Evolutionary conservation across 2,797 vertebrate species (phyloP).

Genomic region (Sarcoramphus papa): DNA sequence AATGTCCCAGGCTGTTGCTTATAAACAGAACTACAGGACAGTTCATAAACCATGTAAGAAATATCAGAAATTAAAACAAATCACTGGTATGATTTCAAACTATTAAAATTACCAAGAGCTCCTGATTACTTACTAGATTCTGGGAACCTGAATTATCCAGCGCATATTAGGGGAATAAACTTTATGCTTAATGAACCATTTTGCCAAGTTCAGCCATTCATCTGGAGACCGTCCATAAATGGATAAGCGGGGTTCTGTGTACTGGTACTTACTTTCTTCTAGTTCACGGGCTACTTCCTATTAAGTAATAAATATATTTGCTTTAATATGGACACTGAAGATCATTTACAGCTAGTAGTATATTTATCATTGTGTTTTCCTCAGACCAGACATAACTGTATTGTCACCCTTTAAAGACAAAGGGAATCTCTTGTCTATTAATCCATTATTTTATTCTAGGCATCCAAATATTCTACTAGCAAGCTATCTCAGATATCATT

Average conservation of each 20-base stretch:
- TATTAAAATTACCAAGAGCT: background rate
- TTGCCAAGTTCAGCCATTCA: slow-evolving; percentile 87
- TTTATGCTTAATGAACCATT: slow-evolving; percentile 94
- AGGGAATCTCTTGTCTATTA: background rate
- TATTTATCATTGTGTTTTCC: background rate
- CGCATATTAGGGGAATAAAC: slow-evolving; percentile 93
- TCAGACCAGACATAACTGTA: background rate
- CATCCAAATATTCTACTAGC: background rate
- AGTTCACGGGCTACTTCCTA: slow-evolving; percentile 90
- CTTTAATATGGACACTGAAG: slow-evolving; percentile 17
- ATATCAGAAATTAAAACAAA: background rate
- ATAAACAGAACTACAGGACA: background rate
- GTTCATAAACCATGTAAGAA: background rate
- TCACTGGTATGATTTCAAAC: background rate
- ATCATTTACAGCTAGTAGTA: background rate
- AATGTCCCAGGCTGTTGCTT: background rate
- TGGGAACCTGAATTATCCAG: slow-evolving; percentile 96
- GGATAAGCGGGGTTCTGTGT: slow-evolving; percentile 91
- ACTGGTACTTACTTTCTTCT: slow-evolving; percentile 95
- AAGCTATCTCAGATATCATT: background rate
- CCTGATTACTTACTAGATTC: slow-evolving; percentile 90
- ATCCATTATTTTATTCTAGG: background rate
- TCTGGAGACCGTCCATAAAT: slow-evolving; percentile 88
- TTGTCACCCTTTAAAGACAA: background rate
- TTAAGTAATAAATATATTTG: slow-evolving; percentile 27